A percentile compares a stretch with the other conserved stretches of the same genome.
Evolutionary conservation across 2,888 invertebrate species (phyloP).

Genomic region (Cephus rjabovi): DNA sequence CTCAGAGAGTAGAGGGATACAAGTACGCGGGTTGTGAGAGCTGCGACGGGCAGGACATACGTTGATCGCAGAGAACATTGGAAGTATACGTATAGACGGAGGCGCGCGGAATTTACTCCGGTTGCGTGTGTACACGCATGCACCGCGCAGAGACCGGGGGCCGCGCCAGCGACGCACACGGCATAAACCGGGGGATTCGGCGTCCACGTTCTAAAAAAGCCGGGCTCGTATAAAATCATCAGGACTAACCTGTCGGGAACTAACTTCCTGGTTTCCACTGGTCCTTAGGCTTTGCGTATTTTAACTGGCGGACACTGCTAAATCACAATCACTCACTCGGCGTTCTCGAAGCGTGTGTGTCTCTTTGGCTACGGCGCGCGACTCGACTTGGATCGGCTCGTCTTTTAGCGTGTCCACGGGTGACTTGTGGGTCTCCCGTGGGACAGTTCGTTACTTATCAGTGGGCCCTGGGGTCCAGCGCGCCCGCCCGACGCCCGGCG

Average conservation of each 20-base stretch:
- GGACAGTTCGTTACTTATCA: constrained; percentile 38
- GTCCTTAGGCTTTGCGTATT: constrained; percentile 9
- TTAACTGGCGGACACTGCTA: not conserved
- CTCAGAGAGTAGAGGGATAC: not conserved
- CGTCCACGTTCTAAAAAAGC: not conserved
- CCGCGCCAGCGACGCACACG: constrained; percentile 39
- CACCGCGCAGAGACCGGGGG: constrained; percentile 24
- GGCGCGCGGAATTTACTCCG: constrained; percentile 23
- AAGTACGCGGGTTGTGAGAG: not conserved
- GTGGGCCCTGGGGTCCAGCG: constrained; percentile 50
- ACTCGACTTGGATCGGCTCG: constrained; percentile 12
- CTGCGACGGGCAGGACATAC: not conserved
- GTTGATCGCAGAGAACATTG: not conserved
- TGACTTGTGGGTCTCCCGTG: constrained; percentile 36
- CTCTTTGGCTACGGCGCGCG: constrained; percentile 6
- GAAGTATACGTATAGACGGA: constrained; percentile 7
- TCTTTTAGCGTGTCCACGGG: constrained; percentile 9
- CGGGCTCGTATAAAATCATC: not conserved
- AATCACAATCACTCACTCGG: constrained; percentile 9
- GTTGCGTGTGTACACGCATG: constrained; percentile 23
- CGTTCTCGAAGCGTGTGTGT: constrained; percentile 2
- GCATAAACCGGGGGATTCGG: constrained; percentile 2
- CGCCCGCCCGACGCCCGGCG: constrained; percentile 49
- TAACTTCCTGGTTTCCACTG: constrained; percentile 15
- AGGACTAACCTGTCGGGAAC: constrained; percentile 25